Percentiles rank a stretch among this genome's conserved stretches.
Conservation (phyloP, 2,113 vertebrate species). For the Irena cyanogastra region DNA sequence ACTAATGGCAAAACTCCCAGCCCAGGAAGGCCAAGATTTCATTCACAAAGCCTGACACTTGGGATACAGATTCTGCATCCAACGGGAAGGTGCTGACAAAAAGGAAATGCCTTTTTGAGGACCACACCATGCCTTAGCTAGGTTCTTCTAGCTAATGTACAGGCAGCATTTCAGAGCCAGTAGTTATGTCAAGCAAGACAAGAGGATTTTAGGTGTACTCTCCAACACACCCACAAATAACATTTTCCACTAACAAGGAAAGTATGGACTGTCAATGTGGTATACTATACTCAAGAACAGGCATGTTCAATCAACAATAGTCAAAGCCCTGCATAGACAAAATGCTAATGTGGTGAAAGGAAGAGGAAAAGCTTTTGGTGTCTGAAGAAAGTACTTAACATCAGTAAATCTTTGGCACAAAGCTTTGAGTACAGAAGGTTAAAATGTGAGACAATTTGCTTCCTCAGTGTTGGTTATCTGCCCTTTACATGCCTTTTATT, state of each 20-base stretch:
- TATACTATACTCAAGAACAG: not conserved
- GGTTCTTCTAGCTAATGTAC: not conserved
- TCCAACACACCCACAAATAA: not conserved
- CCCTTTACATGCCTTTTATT: not conserved
- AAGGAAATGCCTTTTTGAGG: not conserved
- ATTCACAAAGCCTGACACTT: not conserved
- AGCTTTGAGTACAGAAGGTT: slow-evolving; percentile 20
- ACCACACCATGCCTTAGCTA: not conserved
- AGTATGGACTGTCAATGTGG: too few relatives aligned
- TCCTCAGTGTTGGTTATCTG: not conserved
- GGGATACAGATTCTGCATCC: not conserved
- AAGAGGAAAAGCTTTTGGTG: not conserved
- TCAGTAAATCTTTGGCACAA: not conserved
- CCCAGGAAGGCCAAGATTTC: not conserved
- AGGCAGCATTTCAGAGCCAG: not conserved
- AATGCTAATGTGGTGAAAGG: not conserved
- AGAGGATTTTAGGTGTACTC: not conserved
- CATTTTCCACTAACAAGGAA: too few relatives aligned
- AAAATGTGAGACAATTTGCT: slow-evolving; percentile 10
- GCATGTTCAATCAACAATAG: not conserved
- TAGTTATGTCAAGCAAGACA: not conserved
- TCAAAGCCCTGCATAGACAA: not conserved
- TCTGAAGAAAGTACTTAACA: slow-evolving; percentile 2
- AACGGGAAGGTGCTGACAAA: not conserved
- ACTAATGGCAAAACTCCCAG: not conserved